Evolutionary conservation across 2,888 invertebrate species (phyloP).

Genomic region (Sabatieria punctata): DNA sequence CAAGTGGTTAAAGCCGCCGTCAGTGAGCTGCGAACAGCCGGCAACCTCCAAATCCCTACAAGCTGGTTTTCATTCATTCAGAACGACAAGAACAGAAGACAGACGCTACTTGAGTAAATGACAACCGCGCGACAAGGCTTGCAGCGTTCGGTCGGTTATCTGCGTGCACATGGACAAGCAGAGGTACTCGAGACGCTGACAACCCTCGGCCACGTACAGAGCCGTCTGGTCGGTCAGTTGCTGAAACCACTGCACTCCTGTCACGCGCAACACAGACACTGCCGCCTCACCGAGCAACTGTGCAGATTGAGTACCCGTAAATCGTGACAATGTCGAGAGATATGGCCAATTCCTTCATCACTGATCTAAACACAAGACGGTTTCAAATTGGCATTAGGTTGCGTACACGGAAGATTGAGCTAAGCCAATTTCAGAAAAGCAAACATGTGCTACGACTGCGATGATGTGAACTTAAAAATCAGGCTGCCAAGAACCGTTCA

Average conservation of each 20-base stretch:
- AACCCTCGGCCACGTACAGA: slow-evolving; percentile 60
- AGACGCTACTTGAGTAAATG: slow-evolving; percentile 47
- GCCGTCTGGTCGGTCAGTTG: slow-evolving; percentile 78
- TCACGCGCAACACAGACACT: no score
- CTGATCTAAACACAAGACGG: slow-evolving; percentile 35
- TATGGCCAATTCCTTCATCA: slow-evolving; percentile 66
- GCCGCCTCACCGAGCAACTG: slow-evolving; percentile 81
- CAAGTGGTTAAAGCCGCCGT: slow-evolving; percentile 83
- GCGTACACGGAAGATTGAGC: no score
- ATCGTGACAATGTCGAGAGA: slow-evolving; percentile 68
- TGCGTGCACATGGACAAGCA: slow-evolving; percentile 80
- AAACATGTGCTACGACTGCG: no score
- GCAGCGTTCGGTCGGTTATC: slow-evolving; percentile 69
- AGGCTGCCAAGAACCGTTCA: no score
- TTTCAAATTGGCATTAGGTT: no score
- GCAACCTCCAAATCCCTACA: slow-evolving; percentile 63
- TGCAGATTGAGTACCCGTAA: slow-evolving; percentile 78
- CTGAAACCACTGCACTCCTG: slow-evolving; percentile 9
- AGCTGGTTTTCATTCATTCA: slow-evolving; percentile 5
- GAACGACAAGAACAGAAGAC: slow-evolving; percentile 40
- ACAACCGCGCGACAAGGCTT: slow-evolving; percentile 69
- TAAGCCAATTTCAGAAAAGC: no score
- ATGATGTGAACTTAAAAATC: no score
- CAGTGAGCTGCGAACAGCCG: slow-evolving; percentile 82
- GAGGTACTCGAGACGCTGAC: slow-evolving; percentile 62